Percentiles rank a stretch among this genome's conserved stretches.
Conservation (phyloP, 2,888 invertebrate species). For the Dichetophora obliterata region DNA sequence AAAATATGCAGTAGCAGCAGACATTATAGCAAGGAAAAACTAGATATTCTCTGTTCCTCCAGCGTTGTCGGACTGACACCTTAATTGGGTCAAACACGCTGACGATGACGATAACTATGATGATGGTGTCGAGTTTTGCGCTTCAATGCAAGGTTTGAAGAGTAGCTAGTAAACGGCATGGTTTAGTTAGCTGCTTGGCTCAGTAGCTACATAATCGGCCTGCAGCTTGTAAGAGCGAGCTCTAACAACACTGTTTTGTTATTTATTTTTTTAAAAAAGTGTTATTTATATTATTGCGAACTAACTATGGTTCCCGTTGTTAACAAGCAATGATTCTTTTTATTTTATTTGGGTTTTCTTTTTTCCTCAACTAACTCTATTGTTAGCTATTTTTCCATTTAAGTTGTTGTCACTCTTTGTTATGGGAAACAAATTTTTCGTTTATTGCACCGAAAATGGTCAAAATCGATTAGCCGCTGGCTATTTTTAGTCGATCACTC, state of each 20-base stretch:
- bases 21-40: background rate
- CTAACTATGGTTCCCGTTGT: background rate
- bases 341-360: background rate
- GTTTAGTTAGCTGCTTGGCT: background rate
- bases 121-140: background rate
- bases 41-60: slow-evolving; percentile 6
- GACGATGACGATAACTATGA: background rate
- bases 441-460: slow-evolving; percentile 37
- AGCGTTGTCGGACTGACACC: slow-evolving; percentile 22
- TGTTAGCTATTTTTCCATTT: background rate
- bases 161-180: background rate
- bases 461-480: slow-evolving; percentile 39
- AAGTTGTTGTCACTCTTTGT: background rate
- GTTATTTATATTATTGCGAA: background rate
- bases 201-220: slow-evolving; percentile 1
- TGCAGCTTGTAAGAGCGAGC: background rate
- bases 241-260: background rate
- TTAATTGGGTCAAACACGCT: slow-evolving; percentile 32
- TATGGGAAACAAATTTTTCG: slow-evolving; percentile 28
- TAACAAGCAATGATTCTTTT: background rate
- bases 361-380: background rate
- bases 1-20: background rate
- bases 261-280: background rate
- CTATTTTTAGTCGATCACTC: background rate
- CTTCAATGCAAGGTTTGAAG: slow-evolving; percentile 1